Evolutionary conservation across 2,797 vertebrate species (phyloP), one percentile per base, ranked within the genome.

Genomic region (Tympanoctomys barrerae): DNA sequence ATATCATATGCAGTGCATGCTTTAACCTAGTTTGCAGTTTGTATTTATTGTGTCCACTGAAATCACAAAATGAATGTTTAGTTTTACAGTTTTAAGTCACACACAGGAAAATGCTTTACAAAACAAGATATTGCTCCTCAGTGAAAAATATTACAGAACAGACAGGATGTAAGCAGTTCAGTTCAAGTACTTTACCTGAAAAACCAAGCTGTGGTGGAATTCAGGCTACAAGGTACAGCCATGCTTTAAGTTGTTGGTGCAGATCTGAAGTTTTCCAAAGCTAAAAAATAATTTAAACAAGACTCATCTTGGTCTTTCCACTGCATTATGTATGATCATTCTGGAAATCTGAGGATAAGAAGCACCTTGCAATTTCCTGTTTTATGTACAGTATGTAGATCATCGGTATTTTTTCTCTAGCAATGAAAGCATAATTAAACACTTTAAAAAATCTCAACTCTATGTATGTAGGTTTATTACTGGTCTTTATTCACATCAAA

Each of bases 41-140:
- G 85, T 96, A 96, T 98, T 98, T 98, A 98, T 98, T 98, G 97
- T 96, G 96, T 97, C 97, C 96, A 97, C 96, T 93, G 96, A 98
- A 98, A 96, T 96, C 97, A 98, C 98, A 98, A 97, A 98, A 96
- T 97, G 96, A 97, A 97, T 98, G 82, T 96, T 97, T 97, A 97
- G 97, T 96, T 97, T 97, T 98, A 98, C 97, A 98, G 86, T 98
- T 96, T 95, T 97, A 98, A 98, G 97, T 98, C 96, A 97, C 91
- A 98, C 97, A 98, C 78, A 97, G 64, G 83, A 96, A 97, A 97
- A 90, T 96, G 92, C 83, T 98, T 98, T 97, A 98, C 97, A 98
- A 97, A 98, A 95, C 87, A 97, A 91, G 95, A 95, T 97, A 97
- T 96, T 97, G 89, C 94, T 97, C 94, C 97, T 98, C 90, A 90